Percentiles rank a stretch among this genome's conserved stretches.
These are phyloP conservation scores for Halictus quadricinctus DNA, from an alignment of 2,888 invertebrate species.

Conservation along the genomic window DNA sequence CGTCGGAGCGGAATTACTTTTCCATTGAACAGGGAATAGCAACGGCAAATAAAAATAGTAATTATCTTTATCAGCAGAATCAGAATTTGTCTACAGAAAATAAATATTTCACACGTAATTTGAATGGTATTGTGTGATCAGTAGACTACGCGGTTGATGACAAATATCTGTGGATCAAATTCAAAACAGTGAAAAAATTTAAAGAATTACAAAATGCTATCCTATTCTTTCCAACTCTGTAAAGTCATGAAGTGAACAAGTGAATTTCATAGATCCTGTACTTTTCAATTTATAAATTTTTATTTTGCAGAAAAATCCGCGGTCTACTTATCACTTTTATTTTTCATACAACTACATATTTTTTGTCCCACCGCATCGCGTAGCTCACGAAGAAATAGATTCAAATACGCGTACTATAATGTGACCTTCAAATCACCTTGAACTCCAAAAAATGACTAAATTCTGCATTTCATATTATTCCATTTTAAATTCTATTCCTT, in stretches of 20 bases:
- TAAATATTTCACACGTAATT: background rate
- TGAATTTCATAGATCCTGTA: background rate
- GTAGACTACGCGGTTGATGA: no score
- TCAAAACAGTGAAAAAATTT: no score
- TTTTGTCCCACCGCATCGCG: no score
- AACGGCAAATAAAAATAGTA: background rate
- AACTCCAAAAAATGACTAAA: background rate
- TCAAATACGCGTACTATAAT: background rate
- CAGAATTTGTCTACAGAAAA: background rate
- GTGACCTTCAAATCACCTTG: background rate
- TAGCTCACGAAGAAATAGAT: background rate
- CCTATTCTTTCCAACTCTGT: background rate
- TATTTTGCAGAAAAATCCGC: background rate
- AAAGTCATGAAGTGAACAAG: background rate
- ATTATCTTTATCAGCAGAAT: background rate
- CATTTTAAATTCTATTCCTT: background rate
- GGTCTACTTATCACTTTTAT: background rate
- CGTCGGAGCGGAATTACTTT: constrained; percentile 41
- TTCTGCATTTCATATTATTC: no score
- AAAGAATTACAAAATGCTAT: no score
- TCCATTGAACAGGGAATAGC: background rate
- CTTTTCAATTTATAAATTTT: no score
- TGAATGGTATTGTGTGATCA: background rate
- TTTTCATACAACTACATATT: no score
- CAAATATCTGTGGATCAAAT: no score